phyloP scores from a whole-genome alignment of 2,797 vertebrate species.

The Acrossocheilus wenchowensis region DNA sequence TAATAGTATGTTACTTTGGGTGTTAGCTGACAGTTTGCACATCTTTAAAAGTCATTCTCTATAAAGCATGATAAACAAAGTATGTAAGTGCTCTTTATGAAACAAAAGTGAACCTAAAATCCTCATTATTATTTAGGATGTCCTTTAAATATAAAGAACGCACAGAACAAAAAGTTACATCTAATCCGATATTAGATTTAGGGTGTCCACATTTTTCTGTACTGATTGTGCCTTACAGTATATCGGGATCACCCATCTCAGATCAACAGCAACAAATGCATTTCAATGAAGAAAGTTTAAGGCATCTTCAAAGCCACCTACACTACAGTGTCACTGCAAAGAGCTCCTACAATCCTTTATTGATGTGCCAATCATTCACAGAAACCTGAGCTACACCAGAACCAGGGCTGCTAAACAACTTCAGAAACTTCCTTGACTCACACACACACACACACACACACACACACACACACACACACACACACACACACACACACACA shows the following conservation, averaged over 20 bases:
- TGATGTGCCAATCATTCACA: constrained; percentile 32
- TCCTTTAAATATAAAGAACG: not conserved
- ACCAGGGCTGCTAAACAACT: not conserved
- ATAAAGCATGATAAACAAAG: too few relatives aligned
- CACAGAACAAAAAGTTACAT: not conserved
- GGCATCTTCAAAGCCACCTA: constrained; percentile 13
- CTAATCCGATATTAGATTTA: not conserved
- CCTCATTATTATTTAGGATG: not conserved
- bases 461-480: too few relatives aligned
- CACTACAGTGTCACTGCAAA: not conserved
- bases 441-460: not conserved
- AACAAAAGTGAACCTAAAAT: not conserved
- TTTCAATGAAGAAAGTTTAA: not conserved
- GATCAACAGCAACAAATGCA: not conserved
- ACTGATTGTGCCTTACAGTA: not conserved
- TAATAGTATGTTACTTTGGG: not conserved
- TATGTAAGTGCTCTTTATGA: too few relatives aligned
- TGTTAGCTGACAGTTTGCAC: not conserved
- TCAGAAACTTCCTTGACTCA: not conserved
- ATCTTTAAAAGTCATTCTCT: not conserved
- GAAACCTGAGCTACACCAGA: constrained; percentile 1
- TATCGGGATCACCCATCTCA: not conserved
- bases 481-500: not conserved
- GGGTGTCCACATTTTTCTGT: not conserved
- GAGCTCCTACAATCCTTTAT: constrained; percentile 30